phyloP scores from a whole-genome alignment of 2,797 vertebrate species.

The Etheostoma nigrum region DNA sequence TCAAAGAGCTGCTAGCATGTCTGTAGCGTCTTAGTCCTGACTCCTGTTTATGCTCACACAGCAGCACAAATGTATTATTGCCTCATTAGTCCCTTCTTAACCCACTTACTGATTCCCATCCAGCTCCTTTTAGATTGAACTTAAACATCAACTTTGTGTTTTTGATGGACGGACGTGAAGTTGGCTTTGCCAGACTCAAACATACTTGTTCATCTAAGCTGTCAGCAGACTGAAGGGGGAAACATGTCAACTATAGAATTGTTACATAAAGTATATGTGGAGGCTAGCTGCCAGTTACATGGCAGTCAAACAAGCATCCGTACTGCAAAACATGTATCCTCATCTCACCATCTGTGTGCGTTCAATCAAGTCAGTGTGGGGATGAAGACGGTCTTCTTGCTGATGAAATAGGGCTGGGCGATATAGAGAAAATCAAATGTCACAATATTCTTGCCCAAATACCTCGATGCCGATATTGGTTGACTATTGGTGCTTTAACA shows the following conservation, averaged over 20 bases:
- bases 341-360: not conserved
- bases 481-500: too few relatives aligned
- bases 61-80: not conserved
- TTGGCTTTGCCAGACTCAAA: not conserved
- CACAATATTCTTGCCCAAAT: too few relatives aligned
- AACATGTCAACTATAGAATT: constrained; percentile 4
- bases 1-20: not conserved
- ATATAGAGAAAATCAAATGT: too few relatives aligned
- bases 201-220: constrained; percentile 6
- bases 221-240: not conserved
- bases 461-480: too few relatives aligned
- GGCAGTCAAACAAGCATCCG: not conserved
- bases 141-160: constrained; percentile 14
- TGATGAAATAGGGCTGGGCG: not conserved
- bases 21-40: too few relatives aligned
- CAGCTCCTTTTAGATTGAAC: constrained; percentile 15
- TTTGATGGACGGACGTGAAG: not conserved
- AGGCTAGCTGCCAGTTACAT: not conserved
- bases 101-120: not conserved
- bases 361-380: too few relatives aligned
- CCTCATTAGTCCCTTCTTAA: not conserved
- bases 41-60: not conserved
- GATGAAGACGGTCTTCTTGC: not conserved
- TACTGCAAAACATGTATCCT: not conserved
- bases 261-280: not conserved